phyloP scores from a whole-genome alignment of 2,888 invertebrate species.

The Candidula unifasciata region DNA sequence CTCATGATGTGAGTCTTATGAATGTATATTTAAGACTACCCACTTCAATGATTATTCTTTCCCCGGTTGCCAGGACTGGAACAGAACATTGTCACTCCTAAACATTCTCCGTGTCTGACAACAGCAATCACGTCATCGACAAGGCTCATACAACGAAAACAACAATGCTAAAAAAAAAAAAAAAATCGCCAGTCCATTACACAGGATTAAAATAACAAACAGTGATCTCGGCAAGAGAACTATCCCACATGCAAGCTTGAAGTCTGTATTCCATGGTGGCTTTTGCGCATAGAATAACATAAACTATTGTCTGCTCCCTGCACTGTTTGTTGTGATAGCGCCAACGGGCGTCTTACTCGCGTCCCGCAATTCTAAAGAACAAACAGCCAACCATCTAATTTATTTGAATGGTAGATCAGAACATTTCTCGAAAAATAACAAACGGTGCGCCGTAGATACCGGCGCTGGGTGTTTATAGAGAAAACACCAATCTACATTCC shows the following conservation, averaged over 20 bases:
- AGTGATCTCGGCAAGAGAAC: neutral
- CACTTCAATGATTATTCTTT: too few relatives aligned
- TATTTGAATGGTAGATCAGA: constrained; percentile 11
- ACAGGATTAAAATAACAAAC: too few relatives aligned
- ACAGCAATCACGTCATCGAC: too few relatives aligned
- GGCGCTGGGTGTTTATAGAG: neutral
- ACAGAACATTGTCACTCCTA: too few relatives aligned
- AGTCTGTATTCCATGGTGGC: neutral
- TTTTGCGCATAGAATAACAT: neutral
- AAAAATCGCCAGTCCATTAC: too few relatives aligned
- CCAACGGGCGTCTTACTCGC: neutral
- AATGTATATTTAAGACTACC: too few relatives aligned
- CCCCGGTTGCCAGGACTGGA: too few relatives aligned
- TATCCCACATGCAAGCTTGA: neutral
- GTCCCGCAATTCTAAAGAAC: neutral
- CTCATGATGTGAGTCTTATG: too few relatives aligned
- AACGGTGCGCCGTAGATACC: neutral
- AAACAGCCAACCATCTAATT: neutral
- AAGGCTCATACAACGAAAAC: too few relatives aligned
- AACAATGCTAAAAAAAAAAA: too few relatives aligned
- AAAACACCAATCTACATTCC: constrained; percentile 3
- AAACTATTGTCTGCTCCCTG: neutral
- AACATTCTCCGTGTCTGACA: too few relatives aligned
- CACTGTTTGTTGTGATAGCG: constrained; percentile 8
- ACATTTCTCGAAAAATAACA: neutral